Conservation (phyloP, 1,140 invertebrate genomes). For the Stegodyphus dumicola region DNA sequence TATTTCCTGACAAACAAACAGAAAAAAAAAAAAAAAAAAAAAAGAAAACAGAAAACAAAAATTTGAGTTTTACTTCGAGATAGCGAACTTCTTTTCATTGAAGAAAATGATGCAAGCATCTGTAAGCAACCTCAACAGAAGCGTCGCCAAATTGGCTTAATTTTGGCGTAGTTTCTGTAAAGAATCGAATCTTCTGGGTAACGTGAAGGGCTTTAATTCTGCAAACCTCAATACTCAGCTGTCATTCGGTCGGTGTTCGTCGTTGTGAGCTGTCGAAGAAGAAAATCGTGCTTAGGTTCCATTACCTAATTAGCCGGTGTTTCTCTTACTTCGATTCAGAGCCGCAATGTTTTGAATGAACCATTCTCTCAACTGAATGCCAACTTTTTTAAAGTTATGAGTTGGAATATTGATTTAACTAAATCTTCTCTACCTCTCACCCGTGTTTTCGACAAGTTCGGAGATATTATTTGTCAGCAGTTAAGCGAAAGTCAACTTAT, state of each 20-base stretch:
- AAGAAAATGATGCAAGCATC: not conserved
- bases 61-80: not conserved
- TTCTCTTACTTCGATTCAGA: not conserved
- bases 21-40: too few relatives aligned
- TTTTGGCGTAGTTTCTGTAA: not conserved
- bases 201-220: conserved; percentile 30
- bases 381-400: conserved; percentile 51
- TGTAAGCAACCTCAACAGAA: not conserved
- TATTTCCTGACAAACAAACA: not conserved
- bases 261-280: too few relatives aligned
- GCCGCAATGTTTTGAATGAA: conserved; percentile 5
- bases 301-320: conserved; percentile 10
- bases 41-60: too few relatives aligned
- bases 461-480: conserved; percentile 39
- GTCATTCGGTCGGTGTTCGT: conserved; percentile 42
- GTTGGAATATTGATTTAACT: conserved; percentile 33
- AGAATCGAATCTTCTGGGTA: conserved; percentile 19
- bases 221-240: conserved; percentile 53
- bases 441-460: conserved; percentile 57
- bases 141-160: not conserved
- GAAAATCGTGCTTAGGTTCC: not conserved
- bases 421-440: conserved; percentile 55
- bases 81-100: not conserved
- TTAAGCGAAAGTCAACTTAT: conserved; percentile 49
- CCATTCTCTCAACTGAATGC: conserved; percentile 29